A percentile compares a stretch with the other conserved stretches of the same genome.
These are phyloP conservation scores for Cherax destructor DNA, from an alignment of 1,140 invertebrate genomes.

Conservation along the genomic window DNA sequence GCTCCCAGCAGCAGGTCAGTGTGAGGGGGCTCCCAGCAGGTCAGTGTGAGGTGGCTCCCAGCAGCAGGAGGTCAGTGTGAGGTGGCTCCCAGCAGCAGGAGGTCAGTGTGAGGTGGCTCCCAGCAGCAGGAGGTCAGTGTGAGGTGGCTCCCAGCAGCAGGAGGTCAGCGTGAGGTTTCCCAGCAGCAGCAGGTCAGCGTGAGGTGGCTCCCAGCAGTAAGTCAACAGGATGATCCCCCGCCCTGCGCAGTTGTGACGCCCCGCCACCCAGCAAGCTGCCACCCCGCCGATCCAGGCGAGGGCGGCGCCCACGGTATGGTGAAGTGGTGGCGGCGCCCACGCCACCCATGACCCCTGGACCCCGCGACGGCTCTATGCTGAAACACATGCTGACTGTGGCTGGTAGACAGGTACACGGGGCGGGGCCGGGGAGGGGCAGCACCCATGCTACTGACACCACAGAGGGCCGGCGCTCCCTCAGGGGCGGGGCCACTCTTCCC, in stretches of 20 bases:
- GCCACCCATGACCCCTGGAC: conserved; percentile 70
- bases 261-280: conserved; percentile 44
- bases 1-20: no score
- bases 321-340: conserved; percentile 54
- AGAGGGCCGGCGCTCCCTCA: conserved; percentile 71
- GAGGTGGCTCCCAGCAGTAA: background rate
- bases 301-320: conserved; percentile 62
- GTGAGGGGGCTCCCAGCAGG: background rate
- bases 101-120: background rate
- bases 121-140: background rate
- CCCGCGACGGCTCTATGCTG: conserved; percentile 70
- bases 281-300: conserved; percentile 40
- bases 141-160: background rate
- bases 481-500: conserved; percentile 39
- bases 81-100: background rate
- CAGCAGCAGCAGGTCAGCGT: background rate
- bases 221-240: conserved; percentile 16
- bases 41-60: background rate
- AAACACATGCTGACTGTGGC: conserved; percentile 65
- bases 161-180: background rate
- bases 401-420: conserved; percentile 65
- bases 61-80: background rate
- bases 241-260: background rate
- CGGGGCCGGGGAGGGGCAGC: conserved; percentile 50
- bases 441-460: conserved; percentile 62